A percentile compares a stretch with the other conserved stretches of the same genome.
Evolutionary conservation across 2,888 invertebrate genomes (phyloP).

Genomic region (Dicranocentrus wangi): DNA sequence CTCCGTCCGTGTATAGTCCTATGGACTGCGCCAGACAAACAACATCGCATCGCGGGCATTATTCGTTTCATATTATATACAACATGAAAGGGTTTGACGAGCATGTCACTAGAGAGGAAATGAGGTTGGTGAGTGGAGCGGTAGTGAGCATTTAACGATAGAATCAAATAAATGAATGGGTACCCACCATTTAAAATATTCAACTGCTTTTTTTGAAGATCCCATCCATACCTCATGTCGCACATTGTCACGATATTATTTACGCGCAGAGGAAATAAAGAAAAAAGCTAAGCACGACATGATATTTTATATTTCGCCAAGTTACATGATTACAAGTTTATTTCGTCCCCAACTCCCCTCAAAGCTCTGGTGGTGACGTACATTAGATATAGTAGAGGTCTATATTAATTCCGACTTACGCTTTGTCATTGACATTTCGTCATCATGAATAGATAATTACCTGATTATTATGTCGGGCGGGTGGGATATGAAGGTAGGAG

Average conservation of each 20-base stretch:
- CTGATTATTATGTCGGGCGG: no score
- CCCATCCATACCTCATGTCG: constrained; percentile 32
- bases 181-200: constrained; percentile 17
- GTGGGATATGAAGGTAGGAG: no score
- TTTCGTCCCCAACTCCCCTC: no score
- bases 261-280: constrained; percentile 3
- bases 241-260: constrained; percentile 35
- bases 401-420: no score
- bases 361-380: no score
- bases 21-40: not conserved
- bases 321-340: no score
- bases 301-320: no score
- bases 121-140: not conserved
- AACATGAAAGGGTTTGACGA: not conserved
- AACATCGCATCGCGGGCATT: no score
- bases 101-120: constrained; percentile 18
- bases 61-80: not conserved
- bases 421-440: no score
- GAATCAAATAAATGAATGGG: constrained; percentile 13
- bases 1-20: not conserved
- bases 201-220: not conserved
- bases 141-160: constrained; percentile 31
- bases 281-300: constrained; percentile 6
- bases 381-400: no score
- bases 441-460: no score